Base-by-base conservation (phyloP, 2,797 vertebrate species). In the Sparidentex hasta region DNA sequence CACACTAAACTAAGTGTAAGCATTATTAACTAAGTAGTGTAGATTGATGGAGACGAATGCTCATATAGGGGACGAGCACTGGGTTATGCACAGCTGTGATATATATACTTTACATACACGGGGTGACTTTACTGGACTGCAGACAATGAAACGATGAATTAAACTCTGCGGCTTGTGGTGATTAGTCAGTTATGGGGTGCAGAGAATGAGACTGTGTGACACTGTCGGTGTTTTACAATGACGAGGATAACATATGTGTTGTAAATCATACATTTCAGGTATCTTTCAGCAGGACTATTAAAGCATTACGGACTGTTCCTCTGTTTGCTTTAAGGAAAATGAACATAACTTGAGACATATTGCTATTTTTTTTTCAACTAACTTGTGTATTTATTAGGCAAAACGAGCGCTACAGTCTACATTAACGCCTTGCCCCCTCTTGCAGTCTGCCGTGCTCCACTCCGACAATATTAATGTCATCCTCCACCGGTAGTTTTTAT, bases 11-110 rank as follows among this genome's bases (percentile, higher is more conserved):
- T 78, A 79, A 87, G 78, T 88, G 82, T 86, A 84, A 89, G 84
- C 86, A 86, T 90, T 91, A 92, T 90, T 88, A 88, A 92, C 84
- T 86, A 83, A 85, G 76, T 80, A 72, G 66, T 75, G 20, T 58
- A 81, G 71, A 83, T 82, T 86, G 76, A 90, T 86, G 74, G 76
- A 71, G 80, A 86, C 78, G 84, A 83, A 84, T 82, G 77, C 75
- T 72, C 71, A 81, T 85, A 80, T 84, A 72, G 62, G 69, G 27
- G 44, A 43, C 64, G 18, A 58, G 47, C 50, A 16, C 23, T 66
- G 43, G 56, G 29, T 63, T 76, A 80, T 81, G 78, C 71, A 46
- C 66, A 66, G 75, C 65, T 41, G 29, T 81, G 43, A 84, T 72
- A 70, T 75, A 64, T 71, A 71, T 25, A 29, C 29, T 44, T n/a